Evolutionary conservation across 2,113 vertebrate genomes (phyloP).

Genomic region (Gyps fulvus): DNA sequence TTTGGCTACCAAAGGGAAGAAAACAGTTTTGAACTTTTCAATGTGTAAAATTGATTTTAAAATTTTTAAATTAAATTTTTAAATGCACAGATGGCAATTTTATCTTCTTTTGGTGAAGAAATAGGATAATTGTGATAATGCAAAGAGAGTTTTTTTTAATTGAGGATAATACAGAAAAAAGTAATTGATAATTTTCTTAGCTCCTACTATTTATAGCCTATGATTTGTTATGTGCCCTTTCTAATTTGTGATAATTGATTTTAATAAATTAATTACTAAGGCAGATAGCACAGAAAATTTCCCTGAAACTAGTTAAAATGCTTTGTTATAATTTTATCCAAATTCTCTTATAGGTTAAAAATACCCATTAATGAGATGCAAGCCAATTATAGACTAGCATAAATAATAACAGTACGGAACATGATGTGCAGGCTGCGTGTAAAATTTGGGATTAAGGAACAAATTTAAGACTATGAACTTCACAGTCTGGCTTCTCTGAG

Average conservation of each 20-base stretch:
- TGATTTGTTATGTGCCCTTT: not conserved
- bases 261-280: not conserved
- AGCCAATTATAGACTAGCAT: not conserved
- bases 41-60: not conserved
- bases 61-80: not conserved
- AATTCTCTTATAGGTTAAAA: not conserved
- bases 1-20: not conserved
- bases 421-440: not conserved
- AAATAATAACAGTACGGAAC: conserved; percentile 14
- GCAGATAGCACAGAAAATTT: not conserved
- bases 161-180: not conserved
- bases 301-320: not conserved
- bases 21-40: not conserved
- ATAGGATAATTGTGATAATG: not conserved
- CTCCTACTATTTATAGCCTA: not conserved
- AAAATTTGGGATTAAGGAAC: not conserved
- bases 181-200: not conserved
- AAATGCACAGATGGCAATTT: not conserved
- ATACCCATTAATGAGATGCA: not conserved
- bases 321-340: not conserved
- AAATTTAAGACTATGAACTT: not conserved
- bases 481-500: not conserved
- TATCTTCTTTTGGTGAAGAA: not conserved
- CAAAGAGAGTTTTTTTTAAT: not conserved
- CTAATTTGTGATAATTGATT: not conserved